Evolutionary conservation across 1,140 invertebrate species (phyloP), one percentile per base, ranked within the genome.

Genomic region (Drosophila melanogaster): DNA sequence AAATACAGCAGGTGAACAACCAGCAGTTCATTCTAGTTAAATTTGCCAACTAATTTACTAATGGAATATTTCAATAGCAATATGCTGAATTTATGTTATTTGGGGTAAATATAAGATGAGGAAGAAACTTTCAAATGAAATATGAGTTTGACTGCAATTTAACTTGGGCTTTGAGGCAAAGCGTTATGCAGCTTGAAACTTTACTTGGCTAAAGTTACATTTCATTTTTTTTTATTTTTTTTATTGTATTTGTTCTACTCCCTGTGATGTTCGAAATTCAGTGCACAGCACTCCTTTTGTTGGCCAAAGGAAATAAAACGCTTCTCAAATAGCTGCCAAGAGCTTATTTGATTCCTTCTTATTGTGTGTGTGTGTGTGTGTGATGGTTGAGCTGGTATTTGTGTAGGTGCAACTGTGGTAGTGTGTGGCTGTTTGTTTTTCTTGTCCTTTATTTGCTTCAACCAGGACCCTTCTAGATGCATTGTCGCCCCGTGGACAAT

Each of bases 401-500:
- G 17, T 37, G 26, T 43, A 14, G 0, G 38, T 24, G n/a, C n/a
- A 22, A 14, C 37, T 19, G 47, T 33, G 47, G 33, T 15, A 12
- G 49, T 50, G 47, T 30, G 41, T 44, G 12, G 14, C 11, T 38
- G 37, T 14, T 38, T 38, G n/a, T 43, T 43, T 56, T 54, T 60
- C 17, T 14, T 40, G 17, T 17, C 54, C 59, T 35, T 47, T 54
- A 47, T 73, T 64, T 53, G 50, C 14, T 40, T 15, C 35, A 49
- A 40, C 37, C 19, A 67, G 60, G 37, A 65, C 37, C 64, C 46
- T 65, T 70, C 17, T 37, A 41, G 70, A 60, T 53, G 65, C 55
- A 60, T 69, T 72, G 64, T 70, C 70, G 55, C 55, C 67, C 54
- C 43, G 43, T 73, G 56, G 59, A 70, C 66, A 70, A 70, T 55